Base-by-base conservation (phyloP, 2,797 vertebrate species). In the Myripristis murdjan region DNA sequence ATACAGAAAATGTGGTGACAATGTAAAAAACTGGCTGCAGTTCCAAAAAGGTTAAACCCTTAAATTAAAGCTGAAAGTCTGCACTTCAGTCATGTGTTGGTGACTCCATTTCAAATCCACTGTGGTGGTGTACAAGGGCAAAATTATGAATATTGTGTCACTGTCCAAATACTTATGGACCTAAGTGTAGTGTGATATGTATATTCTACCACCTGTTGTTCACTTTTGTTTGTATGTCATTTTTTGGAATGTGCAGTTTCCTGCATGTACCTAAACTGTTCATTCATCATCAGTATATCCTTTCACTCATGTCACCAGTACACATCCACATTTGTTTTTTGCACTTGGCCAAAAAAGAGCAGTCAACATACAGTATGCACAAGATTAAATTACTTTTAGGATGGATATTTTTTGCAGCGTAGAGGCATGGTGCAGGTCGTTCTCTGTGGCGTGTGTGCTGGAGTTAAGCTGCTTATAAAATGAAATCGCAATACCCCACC, bases 381-480 rank as follows among this genome's bases (percentile, higher is more conserved):
- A 5, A 28, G 28, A 28, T 28, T 28, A 28, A 28, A 28, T 5
- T 28, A 5, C 4, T 28, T 28, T 4, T 28, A 3, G 15, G n/a
- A 3, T 16, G 8, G 43, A 14, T 22, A 68, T 81, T 84, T 71
- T 69, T 85, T 65, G 8, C 15, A 79, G 81, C 73, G 81, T 64
- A 53, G 69, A 26, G 71, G 52, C 55, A 64, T 59, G 52, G 39
- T 59, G 68, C 62, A 62, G 67, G 60, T 67, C 14, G 14, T 65
- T 84, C 58, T 79, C 56, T 70, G 63, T 28, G 74, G 75, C 76
- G 78, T 76, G 86, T 79, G 77, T 78, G 72, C 80, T 1, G 57
- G 69, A 90, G 83, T 70, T 88, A 89, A 88, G 85, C 87, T 75
- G 80, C 87, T 89, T 87, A 88, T 89, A 88, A 87, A 89, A 86